Base-by-base conservation (phyloP, 2,888 invertebrate species). In the Eilema griseolum region DNA sequence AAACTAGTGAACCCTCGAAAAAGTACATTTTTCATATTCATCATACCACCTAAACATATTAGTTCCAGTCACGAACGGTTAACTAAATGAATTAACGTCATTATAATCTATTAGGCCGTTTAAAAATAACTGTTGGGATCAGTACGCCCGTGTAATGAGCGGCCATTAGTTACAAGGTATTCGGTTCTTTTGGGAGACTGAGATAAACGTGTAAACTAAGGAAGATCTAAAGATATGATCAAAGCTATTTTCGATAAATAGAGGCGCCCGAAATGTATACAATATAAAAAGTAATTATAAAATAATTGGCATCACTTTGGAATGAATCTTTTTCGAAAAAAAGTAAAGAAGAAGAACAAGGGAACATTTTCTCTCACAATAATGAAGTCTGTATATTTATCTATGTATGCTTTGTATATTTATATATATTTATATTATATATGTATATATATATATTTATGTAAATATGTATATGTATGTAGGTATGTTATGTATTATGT, bases 91-190 rank as follows among this genome's bases (percentile, higher is more conserved):
- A 86, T 88, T 82, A 79, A 81, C 76, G 76, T 82, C 80, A 76
- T 85, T 84, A 84, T 83, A 85, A 80, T 85, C 86, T 84, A 86
- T 85, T 85, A 85, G 81, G 81, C 79, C 75, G 82, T 77, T 86
- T 84, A 82, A 87, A 85, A 85, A 88, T 86, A 86, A 82, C 83
- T 68, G 72, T 33, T 41, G 70, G 72, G 79, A 69, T 76, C 77
- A 72, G 67, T 46, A 63, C n/a, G 77, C 72, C 73, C 69, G 80
- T 78, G 70, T 86, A 85, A 88, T 87, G 79, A 77, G 79, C 72
- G 62, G 66, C 61, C 69, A 77, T 82, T 79, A 75, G 62, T 83
- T 76, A 77, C 57, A 63, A 60, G 31, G 60, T 57, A 66, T 66
- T 24, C 10, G 20, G 56, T 8, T 57, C 26, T 11, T n/a, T 26